These are phyloP conservation scores for Catocala nupta DNA, from an alignment of 2,888 invertebrate genomes.

Conservation along the genomic window DNA sequence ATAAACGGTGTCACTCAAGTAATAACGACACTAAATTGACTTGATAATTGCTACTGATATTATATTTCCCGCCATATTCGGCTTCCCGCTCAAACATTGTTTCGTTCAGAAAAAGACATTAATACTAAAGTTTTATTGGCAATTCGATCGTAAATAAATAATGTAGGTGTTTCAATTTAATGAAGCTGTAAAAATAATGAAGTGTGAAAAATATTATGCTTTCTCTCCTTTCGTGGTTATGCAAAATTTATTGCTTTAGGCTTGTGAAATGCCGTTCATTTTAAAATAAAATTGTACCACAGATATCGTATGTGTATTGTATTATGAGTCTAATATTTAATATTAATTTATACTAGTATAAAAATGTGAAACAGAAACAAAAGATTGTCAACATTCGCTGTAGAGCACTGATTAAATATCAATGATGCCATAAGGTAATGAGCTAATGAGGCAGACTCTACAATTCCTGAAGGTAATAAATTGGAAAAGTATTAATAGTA, in stretches of 20 bases:
- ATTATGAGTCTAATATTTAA: too few relatives aligned
- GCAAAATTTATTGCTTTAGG: constrained; percentile 1
- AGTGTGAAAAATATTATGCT: constrained; percentile 11
- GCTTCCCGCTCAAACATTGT: constrained; percentile 43
- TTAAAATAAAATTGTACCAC: background rate
- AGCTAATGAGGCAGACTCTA: too few relatives aligned
- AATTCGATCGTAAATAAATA: constrained; percentile 3
- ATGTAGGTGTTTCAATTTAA: constrained; percentile 6
- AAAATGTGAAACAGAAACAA: too few relatives aligned
- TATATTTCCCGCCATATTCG: constrained; percentile 56
- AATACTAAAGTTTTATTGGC: constrained; percentile 32
- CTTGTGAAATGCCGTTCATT: background rate
- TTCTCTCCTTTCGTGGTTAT: constrained; percentile 14
- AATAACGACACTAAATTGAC: constrained; percentile 49
- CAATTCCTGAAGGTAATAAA: too few relatives aligned
- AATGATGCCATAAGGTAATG: too few relatives aligned
- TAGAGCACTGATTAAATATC: too few relatives aligned
- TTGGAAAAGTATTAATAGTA: too few relatives aligned
- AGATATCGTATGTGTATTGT: too few relatives aligned
- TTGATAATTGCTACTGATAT: constrained; percentile 56
- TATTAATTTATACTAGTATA: too few relatives aligned
- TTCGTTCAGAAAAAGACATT: constrained; percentile 40
- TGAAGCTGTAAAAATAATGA: constrained; percentile 14
- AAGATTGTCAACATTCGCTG: too few relatives aligned
- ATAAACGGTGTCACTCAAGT: constrained; percentile 43